Evolutionary conservation across 2,888 invertebrate species (phyloP), one percentile per base, ranked within the genome.

Genomic region (Epirrita christyi): DNA sequence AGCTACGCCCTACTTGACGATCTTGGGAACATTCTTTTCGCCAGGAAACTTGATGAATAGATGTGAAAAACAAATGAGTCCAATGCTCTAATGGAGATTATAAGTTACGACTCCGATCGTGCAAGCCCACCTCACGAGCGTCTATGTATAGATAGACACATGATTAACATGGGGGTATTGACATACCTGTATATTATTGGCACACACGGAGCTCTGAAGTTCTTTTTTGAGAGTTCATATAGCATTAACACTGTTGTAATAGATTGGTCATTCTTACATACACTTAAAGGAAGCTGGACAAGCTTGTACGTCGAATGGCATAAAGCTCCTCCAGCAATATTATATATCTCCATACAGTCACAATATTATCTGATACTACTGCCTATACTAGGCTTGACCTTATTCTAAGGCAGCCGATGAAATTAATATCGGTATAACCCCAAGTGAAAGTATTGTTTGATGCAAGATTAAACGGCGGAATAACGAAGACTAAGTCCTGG

Each of bases 11-110:
- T 61, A 66, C 68, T 67, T 70, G 72, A 73, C 71, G 71, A 77
- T 82, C 85, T 83, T 85, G 87, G 78, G 85, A 87, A 86, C 75
- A 77, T 83, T 81, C 75, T 78, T 79, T 75, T 72, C 78, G 73
- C 73, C 67, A 74, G 61, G 73, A 73, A 78, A 70, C 71, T 72
- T 79, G 73, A 78, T 79, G 73, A 77, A 78, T 78, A 73, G 75
- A 77, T 83, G 79, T 75, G 81, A 82, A 83, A 76, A 72, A 66
- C 74, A 72, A 72, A 76, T 75, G 73, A 73, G 78, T 80, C 69
- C 72, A 77, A 73, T 70, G 67, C 69, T 66, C 70, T 75, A 77
- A 77, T 76, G 72, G 75, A 72, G 66, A 71, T 67, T 70, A 67
- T 47, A 54, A 43, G 52, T 41, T 61, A 55, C 57, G 38, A 55